Percentiles rank a stretch among this genome's conserved stretches.
Evolutionary conservation across 1,140 invertebrate genomes (phyloP).

Genomic region (Pentalonia nigronervosa): DNA sequence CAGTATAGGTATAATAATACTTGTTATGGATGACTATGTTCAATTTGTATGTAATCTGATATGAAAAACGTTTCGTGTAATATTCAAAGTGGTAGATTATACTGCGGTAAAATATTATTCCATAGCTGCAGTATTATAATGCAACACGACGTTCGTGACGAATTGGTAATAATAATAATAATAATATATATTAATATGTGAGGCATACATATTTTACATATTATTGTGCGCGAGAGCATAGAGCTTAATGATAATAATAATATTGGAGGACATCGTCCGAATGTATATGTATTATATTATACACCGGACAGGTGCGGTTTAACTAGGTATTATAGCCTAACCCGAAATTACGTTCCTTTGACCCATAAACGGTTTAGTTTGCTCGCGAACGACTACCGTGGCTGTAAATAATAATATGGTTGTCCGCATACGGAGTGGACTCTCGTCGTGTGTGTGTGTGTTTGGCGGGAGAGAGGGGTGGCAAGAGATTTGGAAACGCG

Average conservation of each 20-base stretch:
- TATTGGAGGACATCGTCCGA: not conserved
- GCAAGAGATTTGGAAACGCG: not conserved
- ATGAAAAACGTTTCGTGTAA: not conserved
- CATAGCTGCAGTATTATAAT: not conserved
- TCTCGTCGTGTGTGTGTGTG: not conserved
- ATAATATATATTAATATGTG: not conserved
- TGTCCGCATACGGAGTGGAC: not conserved
- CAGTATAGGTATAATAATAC: not conserved
- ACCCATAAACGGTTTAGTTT: constrained; percentile 1
- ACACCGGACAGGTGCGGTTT: not conserved
- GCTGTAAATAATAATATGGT: not conserved
- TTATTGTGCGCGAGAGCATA: not conserved
- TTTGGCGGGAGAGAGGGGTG: not conserved
- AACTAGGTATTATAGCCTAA: not conserved
- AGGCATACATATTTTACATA: not conserved
- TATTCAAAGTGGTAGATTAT: not conserved
- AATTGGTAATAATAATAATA: constrained; percentile 13
- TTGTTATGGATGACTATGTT: not conserved
- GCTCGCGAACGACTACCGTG: not conserved
- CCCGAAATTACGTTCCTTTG: not conserved
- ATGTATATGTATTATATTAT: not conserved
- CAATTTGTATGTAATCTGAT: not conserved
- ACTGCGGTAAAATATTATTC: not conserved
- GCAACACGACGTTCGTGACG: not conserved
- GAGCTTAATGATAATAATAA: not conserved